Evolutionary conservation across 1,140 invertebrate genomes (phyloP), one percentile per base, ranked within the genome.

Genomic region (Orius laevigatus): DNA sequence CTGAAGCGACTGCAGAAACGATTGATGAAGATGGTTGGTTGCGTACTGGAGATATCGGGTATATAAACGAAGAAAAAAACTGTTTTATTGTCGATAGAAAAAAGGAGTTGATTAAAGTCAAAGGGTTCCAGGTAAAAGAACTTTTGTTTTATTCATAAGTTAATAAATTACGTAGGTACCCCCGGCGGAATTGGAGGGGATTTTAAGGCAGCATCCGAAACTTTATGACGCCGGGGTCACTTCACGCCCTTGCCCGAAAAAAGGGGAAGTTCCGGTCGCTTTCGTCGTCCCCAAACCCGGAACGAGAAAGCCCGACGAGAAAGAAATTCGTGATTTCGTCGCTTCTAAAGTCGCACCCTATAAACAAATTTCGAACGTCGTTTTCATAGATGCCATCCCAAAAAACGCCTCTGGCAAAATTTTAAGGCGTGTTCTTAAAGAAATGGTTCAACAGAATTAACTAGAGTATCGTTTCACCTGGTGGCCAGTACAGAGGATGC

Each of bases 21-120:
- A 66, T 87, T 1, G 76, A 79, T 56, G 51, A 56, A n/a, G 74
- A 84, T 39, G 79, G 81, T 1, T 88, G 79, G 74, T 60, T 87
- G 11, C 73, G 80, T 46, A 84, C 83, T 20, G 84, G 84, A 15
- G 82, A 88, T 62, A 70, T 87, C 47, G 83, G 75, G 1, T 81
- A 77, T 59, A 77, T 75, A 53, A 80, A 85, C 55, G 58, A 71
- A 3, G 70, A 81, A 2, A 74, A 72, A 3, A 73, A 69, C 53
- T 72, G 84, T 56, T 81, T 71, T 51, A 73, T 86, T 53, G 76
- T 81, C 1, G 84, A 85, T 59, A 63, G 83, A 34, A 61, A 82
- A 0, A 86, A 85, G 58, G 81, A 85, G 58, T 60, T 85, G 3
- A 85, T 85, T 47, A 86, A 86, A 60, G 81, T 77, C 56, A 83